A percentile compares a stretch with the other conserved stretches of the same genome.
phyloP scores from a whole-genome alignment of 2,888 invertebrate species.

The Thyatira batis region DNA sequence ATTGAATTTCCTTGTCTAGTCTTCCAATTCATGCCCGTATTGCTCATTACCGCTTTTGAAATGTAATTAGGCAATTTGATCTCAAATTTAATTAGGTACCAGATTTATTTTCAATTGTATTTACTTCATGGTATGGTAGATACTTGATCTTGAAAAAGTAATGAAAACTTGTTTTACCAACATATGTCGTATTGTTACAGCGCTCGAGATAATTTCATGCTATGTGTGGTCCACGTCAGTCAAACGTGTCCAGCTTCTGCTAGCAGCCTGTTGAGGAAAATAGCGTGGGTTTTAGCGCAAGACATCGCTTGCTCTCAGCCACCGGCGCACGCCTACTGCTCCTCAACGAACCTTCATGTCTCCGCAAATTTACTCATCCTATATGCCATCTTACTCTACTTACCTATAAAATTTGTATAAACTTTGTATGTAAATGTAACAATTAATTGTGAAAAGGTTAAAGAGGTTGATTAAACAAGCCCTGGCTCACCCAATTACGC shows the following conservation, averaged over 20 bases:
- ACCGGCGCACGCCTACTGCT: constrained; percentile 52
- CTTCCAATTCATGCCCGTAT: too few species aligned
- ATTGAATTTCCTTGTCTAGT: too few species aligned
- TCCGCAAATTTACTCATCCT: constrained; percentile 54
- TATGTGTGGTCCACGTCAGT: constrained; percentile 63
- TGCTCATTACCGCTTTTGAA: too few species aligned
- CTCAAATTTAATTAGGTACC: too few species aligned
- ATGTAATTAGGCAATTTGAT: too few species aligned
- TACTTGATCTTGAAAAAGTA: too few species aligned
- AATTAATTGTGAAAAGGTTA: neutral
- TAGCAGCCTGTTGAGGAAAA: constrained; percentile 57
- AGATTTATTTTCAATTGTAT: too few species aligned
- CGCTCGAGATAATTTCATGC: constrained; percentile 65
- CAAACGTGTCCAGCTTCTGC: constrained; percentile 58
- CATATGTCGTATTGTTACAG: constrained; percentile 36
- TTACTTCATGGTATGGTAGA: too few species aligned
- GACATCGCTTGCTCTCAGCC: constrained; percentile 70
- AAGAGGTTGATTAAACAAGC: neutral
- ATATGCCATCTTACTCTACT: constrained; percentile 55
- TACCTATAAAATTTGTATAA: constrained; percentile 13
- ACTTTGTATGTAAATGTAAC: neutral
- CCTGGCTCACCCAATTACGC: neutral
- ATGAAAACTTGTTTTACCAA: neutral
- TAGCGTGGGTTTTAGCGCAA: constrained; percentile 73
- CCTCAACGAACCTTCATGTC: constrained; percentile 45